Conservation (phyloP, 2,113 vertebrate genomes). For the Lynx canadensis region DNA sequence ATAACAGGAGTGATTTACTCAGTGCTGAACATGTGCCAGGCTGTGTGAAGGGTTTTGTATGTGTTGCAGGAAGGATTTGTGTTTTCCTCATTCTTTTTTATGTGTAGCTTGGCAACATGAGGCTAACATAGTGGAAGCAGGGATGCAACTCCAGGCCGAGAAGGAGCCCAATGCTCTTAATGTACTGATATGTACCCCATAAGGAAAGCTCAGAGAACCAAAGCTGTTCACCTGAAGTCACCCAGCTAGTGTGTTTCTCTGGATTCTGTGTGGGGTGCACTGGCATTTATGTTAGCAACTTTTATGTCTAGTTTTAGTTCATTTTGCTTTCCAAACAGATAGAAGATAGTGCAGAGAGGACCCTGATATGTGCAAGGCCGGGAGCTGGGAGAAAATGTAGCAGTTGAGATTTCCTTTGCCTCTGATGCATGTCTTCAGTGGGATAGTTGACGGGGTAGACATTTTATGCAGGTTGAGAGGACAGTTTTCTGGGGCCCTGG, state of each 20-base stretch:
- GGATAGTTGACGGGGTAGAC: neutral
- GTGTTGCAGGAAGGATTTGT: too few relatives aligned
- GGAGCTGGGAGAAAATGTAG: neutral
- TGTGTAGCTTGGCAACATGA: neutral
- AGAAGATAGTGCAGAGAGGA: neutral
- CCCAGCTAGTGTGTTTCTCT: neutral
- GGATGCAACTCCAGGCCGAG: neutral
- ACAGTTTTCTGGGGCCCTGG: neutral
- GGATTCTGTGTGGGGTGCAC: neutral
- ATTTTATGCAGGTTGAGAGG: neutral
- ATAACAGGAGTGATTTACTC: neutral
- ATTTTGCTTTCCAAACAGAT: neutral
- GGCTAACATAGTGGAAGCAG: neutral
- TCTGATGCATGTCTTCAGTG: neutral
- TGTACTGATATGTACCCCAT: rapidly evolving
- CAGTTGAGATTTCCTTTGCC: neutral
- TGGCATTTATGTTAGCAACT: neutral
- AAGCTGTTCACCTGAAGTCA: neutral
- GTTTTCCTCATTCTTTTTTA: neutral
- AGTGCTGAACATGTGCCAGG: rapidly evolving
- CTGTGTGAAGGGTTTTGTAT: neutral
- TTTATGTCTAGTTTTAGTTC: neutral
- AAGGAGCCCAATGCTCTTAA: neutral
- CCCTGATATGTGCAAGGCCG: neutral
- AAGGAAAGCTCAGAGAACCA: too few relatives aligned